Base-by-base conservation (phyloP, 2,888 invertebrate genomes). In the Neelides folsomi region DNA sequence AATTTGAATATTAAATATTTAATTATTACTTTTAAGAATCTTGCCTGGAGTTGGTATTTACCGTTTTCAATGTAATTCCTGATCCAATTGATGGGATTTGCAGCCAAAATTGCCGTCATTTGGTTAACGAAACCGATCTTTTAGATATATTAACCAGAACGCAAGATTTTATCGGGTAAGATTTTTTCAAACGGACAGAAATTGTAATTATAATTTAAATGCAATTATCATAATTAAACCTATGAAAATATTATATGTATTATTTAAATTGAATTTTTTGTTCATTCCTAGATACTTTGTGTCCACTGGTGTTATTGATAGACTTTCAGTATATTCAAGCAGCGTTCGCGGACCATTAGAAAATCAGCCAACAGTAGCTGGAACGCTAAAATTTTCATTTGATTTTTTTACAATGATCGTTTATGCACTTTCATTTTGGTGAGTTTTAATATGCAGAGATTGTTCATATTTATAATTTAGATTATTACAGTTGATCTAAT, bases 271-370 rank as follows among this genome's bases (percentile, higher is more conserved):
- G 66, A 64, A 69, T 55, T 75, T 76, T 12, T 76, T n/a, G n/a
- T n/a, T n/a, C n/a, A n/a, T n/a, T n/a, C n/a, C n/a, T n/a, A 87
- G 87, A 69, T 87, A 85, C 69, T 75, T 82, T 15, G 82, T 86
- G 53, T 80, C 83, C 65, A 79, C 82, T 45, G 86, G 86, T 27
- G 75, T 86, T n/a, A 79, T 87, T 52, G 87, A 86, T 68, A 79
- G 82, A 60, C 73, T 87, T 47, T 78, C 81, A 16, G 77, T 78
- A 57, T 81, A 81, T 68, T 81, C 82, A 69, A 74, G 78, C 65
- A 77, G 79, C 62, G 80, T 83, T 39, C 77, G 80, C 51, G 81
- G 81, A 62, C 80, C 82, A 9, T 77, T 79, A 36, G 78, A 79
- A 60, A 73, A 73, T 47, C 73, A 76, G 52, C 61, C 66, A 10